These are phyloP conservation scores for Fratercula arctica DNA, from an alignment of 2,797 vertebrate genomes.

Conservation along the genomic window DNA sequence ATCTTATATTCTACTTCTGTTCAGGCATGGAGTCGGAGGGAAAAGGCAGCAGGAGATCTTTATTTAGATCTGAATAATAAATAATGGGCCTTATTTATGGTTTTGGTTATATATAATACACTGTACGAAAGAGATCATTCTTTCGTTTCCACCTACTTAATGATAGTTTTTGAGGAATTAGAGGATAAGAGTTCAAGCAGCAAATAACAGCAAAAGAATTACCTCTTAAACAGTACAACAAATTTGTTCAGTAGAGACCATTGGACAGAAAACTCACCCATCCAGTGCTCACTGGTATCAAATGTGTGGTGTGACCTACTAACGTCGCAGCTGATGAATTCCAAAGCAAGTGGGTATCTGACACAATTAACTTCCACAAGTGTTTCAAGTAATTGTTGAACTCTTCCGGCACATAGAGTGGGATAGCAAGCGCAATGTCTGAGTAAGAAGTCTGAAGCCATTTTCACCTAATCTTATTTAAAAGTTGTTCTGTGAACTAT, in stretches of 20 bases:
- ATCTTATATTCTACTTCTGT: neutral
- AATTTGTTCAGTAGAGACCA: neutral
- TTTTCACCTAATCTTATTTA: neutral
- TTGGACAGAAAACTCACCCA: neutral
- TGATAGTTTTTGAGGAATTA: neutral
- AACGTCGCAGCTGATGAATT: rapidly evolving
- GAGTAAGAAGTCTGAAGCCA: neutral
- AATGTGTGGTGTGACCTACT: neutral
- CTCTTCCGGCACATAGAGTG: neutral
- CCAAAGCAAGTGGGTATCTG: neutral
- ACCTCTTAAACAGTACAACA: too few relatives aligned
- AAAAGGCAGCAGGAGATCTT: neutral
- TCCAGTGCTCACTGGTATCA: rapidly evolving
- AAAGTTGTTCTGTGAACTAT: neutral
- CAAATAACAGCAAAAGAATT: neutral
- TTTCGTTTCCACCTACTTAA: neutral
- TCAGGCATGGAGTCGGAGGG: neutral
- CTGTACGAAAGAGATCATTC: neutral
- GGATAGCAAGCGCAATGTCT: too few relatives aligned
- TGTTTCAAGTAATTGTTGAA: neutral
- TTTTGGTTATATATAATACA: neutral
- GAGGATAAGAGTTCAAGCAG: neutral
- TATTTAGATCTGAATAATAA: neutral
- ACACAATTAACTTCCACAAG: neutral
- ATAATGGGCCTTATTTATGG: neutral